These are phyloP conservation scores for Malurus elegans DNA, from an alignment of 2,113 vertebrate species.

Conservation along the genomic window DNA sequence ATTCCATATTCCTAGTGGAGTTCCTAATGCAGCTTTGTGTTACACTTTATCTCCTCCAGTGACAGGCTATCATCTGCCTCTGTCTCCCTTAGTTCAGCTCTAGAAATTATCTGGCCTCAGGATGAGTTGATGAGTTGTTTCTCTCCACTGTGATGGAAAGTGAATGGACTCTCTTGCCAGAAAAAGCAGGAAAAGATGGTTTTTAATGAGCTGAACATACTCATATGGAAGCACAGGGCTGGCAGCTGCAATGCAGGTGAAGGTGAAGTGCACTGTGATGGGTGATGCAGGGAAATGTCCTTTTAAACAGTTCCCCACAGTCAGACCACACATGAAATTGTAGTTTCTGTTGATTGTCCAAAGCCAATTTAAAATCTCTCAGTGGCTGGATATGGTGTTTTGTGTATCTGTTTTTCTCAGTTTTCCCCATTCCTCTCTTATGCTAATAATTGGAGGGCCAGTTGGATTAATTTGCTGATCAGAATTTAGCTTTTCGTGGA, in stretches of 20 bases:
- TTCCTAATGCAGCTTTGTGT: not conserved
- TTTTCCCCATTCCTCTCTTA: not conserved
- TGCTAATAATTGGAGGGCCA: not conserved
- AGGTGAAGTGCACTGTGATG: not conserved
- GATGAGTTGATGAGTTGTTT: not conserved
- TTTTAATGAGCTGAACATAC: not conserved
- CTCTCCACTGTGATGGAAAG: not conserved
- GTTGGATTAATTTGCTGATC: not conserved
- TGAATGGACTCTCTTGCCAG: not conserved
- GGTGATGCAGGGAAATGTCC: not conserved
- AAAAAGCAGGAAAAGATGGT: not conserved
- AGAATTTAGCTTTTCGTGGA: not conserved
- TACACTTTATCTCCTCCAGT: not conserved
- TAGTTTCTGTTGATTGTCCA: not conserved
- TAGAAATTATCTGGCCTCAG: not conserved
- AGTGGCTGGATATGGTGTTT: accelerated
- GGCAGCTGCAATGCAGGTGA: not conserved
- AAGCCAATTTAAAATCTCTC: not conserved
- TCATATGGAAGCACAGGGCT: not conserved
- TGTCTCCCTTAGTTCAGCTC: not conserved
- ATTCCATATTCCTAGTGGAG: not conserved
- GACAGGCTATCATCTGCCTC: not conserved
- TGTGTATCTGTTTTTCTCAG: not conserved
- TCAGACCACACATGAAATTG: not conserved
- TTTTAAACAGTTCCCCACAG: not conserved